Evolutionary conservation across 1,140 invertebrate species (phyloP).

Genomic region (Wasmannia auropunctata): DNA sequence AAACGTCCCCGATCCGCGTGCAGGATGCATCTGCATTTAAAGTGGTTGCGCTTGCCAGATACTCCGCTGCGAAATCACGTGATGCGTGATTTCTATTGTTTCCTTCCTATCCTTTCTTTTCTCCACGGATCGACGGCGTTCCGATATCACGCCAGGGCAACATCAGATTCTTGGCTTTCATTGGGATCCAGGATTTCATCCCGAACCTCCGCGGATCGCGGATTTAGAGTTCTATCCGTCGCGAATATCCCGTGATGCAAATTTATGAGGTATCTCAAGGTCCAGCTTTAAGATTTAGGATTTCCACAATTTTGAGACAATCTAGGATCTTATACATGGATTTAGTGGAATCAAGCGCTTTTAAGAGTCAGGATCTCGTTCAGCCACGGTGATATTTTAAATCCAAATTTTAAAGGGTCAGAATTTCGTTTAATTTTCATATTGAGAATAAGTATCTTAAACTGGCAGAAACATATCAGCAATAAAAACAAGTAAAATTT

Average conservation of each 20-base stretch:
- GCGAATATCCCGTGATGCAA: constrained; percentile 50
- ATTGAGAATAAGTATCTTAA: not conserved
- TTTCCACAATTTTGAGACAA: constrained; percentile 32
- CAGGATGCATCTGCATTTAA: constrained; percentile 74
- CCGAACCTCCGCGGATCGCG: constrained; percentile 27
- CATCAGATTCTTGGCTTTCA: constrained; percentile 47
- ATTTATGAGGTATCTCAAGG: constrained; percentile 40
- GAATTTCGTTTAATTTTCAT: not conserved
- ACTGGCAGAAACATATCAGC: not conserved
- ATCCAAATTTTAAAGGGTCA: not conserved
- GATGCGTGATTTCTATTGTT: constrained; percentile 66
- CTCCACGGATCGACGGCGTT: constrained; percentile 13
- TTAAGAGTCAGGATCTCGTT: not conserved
- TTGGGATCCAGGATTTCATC: constrained; percentile 39
- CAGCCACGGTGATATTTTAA: not conserved
- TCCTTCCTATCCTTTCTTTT: constrained; percentile 13
- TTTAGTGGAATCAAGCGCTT: constrained; percentile 22
- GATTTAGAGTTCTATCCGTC: constrained; percentile 56
- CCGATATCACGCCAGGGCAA: constrained; percentile 49
- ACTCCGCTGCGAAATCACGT: constrained; percentile 71
- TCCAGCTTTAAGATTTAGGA: constrained; percentile 46
- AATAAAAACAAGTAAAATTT: constrained; percentile 4
- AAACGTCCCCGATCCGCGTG: constrained; percentile 59
- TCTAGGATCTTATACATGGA: constrained; percentile 19
- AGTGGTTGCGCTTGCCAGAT: constrained; percentile 72